Evolutionary conservation across 2,797 vertebrate genomes (phyloP).

Genomic region (Pangasius djambal): DNA sequence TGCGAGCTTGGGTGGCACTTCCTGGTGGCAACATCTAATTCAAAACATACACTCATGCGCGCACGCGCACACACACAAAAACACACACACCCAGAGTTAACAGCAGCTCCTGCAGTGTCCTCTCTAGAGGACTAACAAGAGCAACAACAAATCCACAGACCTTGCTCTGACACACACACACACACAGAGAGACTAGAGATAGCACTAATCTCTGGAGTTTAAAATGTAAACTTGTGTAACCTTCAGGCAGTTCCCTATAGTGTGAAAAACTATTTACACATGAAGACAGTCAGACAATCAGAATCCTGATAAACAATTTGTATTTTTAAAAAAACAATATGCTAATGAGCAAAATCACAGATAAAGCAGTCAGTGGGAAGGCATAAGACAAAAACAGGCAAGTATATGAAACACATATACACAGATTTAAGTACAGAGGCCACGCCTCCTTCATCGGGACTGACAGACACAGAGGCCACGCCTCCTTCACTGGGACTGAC

Average conservation of each 20-base stretch:
- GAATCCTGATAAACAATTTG: not conserved
- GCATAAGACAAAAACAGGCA: not conserved
- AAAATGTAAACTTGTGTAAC: conserved; percentile 3
- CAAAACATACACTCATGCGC: conserved; percentile 21
- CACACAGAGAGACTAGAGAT: conserved; percentile 27
- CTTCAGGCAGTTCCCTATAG: not conserved
- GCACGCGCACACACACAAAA: not conserved
- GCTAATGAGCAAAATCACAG: not conserved
- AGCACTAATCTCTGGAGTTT: conserved; percentile 28
- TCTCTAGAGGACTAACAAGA: conserved; percentile 21
- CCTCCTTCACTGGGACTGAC: not conserved
- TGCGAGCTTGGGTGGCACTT: conserved; percentile 8
- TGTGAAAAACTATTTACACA: not conserved
- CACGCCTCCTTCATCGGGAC: not conserved
- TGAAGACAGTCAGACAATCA: not conserved
- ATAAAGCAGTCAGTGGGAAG: not conserved
- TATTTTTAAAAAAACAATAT: not conserved
- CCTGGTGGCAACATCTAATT: conserved; percentile 31
- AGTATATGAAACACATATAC: not conserved
- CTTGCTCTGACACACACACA: not conserved
- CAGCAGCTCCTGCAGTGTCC: not conserved
- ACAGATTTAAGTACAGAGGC: not conserved
- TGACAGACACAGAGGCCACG: not conserved
- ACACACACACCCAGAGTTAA: conserved; percentile 3
- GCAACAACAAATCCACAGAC: conserved; percentile 15